A percentile compares a stretch with the other conserved stretches of the same genome.
Conservation (phyloP, 2,888 invertebrate genomes). For the Nemotelus pantherinus region DNA sequence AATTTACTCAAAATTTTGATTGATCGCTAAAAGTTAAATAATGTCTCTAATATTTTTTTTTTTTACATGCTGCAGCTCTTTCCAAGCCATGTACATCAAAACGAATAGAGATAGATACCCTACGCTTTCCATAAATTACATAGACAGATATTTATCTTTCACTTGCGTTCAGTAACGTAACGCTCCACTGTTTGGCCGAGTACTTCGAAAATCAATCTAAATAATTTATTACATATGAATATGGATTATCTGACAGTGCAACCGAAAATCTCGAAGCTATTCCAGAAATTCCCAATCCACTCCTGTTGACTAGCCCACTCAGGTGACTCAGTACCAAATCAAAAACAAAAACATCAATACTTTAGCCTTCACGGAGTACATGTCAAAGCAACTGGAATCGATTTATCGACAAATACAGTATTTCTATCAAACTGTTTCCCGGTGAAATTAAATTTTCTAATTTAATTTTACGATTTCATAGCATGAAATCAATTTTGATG, state of each 20-base stretch:
- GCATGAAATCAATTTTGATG: constrained; percentile 42
- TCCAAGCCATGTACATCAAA: not conserved
- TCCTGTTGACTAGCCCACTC: not conserved
- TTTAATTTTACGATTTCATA: constrained; percentile 39
- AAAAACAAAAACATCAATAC: not conserved
- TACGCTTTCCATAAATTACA: constrained; percentile 15
- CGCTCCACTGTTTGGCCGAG: not conserved
- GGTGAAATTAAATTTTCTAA: constrained; percentile 24
- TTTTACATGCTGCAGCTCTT: not conserved
- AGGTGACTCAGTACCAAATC: not conserved
- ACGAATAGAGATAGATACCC: not conserved
- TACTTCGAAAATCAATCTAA: not conserved
- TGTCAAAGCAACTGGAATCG: not conserved
- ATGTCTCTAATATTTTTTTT: not conserved
- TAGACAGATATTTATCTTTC: not conserved
- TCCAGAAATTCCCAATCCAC: not conserved
- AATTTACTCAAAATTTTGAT: no score
- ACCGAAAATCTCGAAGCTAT: not conserved
- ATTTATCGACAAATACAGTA: not conserved
- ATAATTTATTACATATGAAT: constrained; percentile 12
- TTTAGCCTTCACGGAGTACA: not conserved
- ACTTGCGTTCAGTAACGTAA: not conserved
- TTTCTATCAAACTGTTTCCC: not conserved
- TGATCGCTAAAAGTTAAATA: no score
- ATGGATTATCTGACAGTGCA: not conserved